These are phyloP conservation scores for Apodemia hepburni DNA, from an alignment of 2,888 invertebrate species.

Conservation along the genomic window DNA sequence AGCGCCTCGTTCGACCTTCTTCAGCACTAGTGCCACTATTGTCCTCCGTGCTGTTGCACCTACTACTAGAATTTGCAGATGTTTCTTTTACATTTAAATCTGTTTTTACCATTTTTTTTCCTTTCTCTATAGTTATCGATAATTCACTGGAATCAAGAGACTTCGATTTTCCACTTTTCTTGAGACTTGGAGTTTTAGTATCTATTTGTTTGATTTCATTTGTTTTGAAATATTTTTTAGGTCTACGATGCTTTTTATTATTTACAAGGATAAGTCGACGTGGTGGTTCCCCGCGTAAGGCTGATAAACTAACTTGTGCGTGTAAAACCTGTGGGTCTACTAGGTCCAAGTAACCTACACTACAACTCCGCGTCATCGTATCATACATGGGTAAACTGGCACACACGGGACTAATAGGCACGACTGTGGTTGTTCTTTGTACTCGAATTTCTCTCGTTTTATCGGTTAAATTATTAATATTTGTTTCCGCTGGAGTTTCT, in stretches of 20 bases:
- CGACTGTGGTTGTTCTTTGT: conserved; percentile 80
- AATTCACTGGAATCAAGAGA: conserved; percentile 93
- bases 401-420: conserved; percentile 83
- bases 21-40: conserved; percentile 47
- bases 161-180: conserved; percentile 88
- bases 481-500: conserved; percentile 67
- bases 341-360: conserved; percentile 92
- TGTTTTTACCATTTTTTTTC: conserved; percentile 41
- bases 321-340: conserved; percentile 88
- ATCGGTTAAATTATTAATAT: conserved; percentile 46
- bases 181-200: conserved; percentile 73
- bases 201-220: conserved; percentile 47
- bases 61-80: conserved; percentile 44
- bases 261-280: conserved; percentile 89
- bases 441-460: conserved; percentile 43
- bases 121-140: conserved; percentile 78
- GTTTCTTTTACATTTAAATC: conserved; percentile 36
- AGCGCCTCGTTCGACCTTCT: conserved; percentile 38
- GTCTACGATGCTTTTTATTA: conserved; percentile 76
- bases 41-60: conserved; percentile 49
- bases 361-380: conserved; percentile 91
- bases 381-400: conserved; percentile 71
- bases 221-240: conserved; percentile 56
- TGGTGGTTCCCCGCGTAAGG: conserved; percentile 87
- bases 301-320: conserved; percentile 85